Evolutionary conservation across 2,888 invertebrate species (phyloP).

Genomic region (Andrena chrysosceles): DNA sequence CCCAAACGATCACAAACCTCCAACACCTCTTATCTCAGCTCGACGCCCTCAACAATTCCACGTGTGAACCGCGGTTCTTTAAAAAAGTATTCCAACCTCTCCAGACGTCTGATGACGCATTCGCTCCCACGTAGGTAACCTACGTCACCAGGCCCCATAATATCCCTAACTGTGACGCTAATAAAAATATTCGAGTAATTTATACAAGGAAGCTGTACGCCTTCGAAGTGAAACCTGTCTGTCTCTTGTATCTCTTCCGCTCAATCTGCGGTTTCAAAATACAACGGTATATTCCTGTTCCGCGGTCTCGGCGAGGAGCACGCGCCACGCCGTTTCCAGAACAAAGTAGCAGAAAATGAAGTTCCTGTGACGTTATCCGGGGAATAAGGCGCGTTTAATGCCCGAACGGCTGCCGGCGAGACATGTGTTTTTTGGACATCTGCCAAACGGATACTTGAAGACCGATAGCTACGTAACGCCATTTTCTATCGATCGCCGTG

Average conservation of each 20-base stretch:
- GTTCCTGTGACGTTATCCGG: not conserved
- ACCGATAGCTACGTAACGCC: constrained; percentile 24
- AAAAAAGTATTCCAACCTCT: not conserved
- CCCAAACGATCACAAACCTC: not conserved
- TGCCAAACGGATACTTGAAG: constrained; percentile 34
- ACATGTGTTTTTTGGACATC: constrained; percentile 30
- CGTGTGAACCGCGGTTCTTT: not conserved
- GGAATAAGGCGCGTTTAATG: constrained; percentile 14
- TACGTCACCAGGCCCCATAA: not conserved
- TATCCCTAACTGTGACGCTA: not conserved
- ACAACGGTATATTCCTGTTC: too few relatives aligned
- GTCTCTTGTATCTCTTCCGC: too few relatives aligned
- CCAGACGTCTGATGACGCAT: not conserved
- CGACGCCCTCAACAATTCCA: not conserved
- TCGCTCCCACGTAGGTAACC: not conserved
- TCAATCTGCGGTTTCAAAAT: too few relatives aligned
- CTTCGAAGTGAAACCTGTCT: too few relatives aligned
- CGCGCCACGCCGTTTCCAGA: too few relatives aligned
- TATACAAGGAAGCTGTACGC: too few relatives aligned
- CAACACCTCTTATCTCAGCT: not conserved
- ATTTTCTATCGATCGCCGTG: constrained; percentile 52
- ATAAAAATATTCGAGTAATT: too few relatives aligned
- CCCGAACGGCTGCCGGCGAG: not conserved
- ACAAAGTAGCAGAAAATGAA: not conserved
- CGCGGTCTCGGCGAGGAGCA: too few relatives aligned